Evolutionary conservation across 2,797 vertebrate species (phyloP), one percentile per base, ranked within the genome.

Genomic region (Anguilla pacifica): DNA sequence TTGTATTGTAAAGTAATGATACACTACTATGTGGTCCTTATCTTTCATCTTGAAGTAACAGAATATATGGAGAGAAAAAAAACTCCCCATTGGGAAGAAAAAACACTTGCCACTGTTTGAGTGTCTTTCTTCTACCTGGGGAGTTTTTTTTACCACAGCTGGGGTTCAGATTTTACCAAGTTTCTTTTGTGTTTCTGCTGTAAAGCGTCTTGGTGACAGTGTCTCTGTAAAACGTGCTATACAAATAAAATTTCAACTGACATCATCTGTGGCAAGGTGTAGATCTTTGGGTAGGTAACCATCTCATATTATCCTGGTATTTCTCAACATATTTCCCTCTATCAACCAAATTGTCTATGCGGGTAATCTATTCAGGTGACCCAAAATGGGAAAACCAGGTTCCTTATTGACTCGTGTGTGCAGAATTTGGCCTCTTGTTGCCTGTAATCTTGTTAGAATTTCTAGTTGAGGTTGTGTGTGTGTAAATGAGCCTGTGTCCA

Each of bases 401-500:
- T 43, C 31, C 4, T 7, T 6, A 22, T 43, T 79, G 74, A 43
- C 2, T 74, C 28, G 35, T 35, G 13, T 74, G 28, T 43, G 74
- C 35, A 43, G 74, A 43, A 43, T 43, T 79, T 19, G 35, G 74
- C 39, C 74, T 43, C 17, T 79, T 39, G 35, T 79, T 79, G 74
- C 17, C 31, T 22, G 74, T 22, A 46, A 43, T n/a, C 64, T 70
- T 46, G 17, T 43, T 17, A 46, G 35, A 22, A 43, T 79, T 79
- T 79, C 15, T 46, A 6, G 31, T 19, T 46, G 74, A 46, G 74
- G 74, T 79, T 79, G 17, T 46, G 64, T n/a, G 64, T n/a, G 7
- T 82, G n/a, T 25, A 11, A 82, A 79, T 43, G 39, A 79, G 74
- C 35, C 25, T 82, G 43, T 82, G 79, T 82, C 25, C 79, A n/a